Evolutionary conservation across 2,113 vertebrate species (phyloP).

Genomic region (Lethenteron camtschaticum): DNA sequence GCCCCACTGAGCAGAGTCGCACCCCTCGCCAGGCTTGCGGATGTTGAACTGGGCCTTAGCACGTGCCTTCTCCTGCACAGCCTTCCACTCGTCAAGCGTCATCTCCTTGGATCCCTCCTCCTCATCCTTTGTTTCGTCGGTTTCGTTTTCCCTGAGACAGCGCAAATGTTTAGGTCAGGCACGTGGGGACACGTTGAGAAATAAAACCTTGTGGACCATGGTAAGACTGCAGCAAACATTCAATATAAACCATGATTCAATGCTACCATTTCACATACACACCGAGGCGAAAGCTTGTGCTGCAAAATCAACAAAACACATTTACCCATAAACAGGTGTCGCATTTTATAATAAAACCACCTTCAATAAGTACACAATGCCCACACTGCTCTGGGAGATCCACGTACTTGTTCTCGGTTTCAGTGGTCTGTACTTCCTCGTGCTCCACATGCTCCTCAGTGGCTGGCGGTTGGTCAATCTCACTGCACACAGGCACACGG

Average conservation of each 20-base stretch:
- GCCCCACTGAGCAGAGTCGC: constrained; percentile 80
- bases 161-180: neutral
- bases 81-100: constrained; percentile 98
- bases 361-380: no score
- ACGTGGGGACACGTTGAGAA: no score
- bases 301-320: no score
- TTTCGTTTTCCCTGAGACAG: constrained; percentile 65
- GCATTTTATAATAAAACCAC: no score
- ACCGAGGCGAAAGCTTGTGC: no score
- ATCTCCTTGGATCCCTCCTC: constrained; percentile 94
- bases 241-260: no score
- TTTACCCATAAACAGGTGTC: no score
- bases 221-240: no score
- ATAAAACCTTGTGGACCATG: no score
- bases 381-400: neutral
- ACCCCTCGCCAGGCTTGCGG: constrained; percentile 82
- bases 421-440: constrained; percentile 76
- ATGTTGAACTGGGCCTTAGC: constrained; percentile 96
- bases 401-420: constrained; percentile 90
- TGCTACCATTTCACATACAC: no score
- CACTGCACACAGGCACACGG: constrained; percentile 27
- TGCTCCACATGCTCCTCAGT: constrained; percentile 69
- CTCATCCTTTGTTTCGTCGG: constrained; percentile 51
- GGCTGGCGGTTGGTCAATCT: constrained; percentile 73
- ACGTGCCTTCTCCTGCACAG: constrained; percentile 84